Evolutionary conservation across 1,140 invertebrate genomes (phyloP).

Genomic region (Asobara japonica): DNA sequence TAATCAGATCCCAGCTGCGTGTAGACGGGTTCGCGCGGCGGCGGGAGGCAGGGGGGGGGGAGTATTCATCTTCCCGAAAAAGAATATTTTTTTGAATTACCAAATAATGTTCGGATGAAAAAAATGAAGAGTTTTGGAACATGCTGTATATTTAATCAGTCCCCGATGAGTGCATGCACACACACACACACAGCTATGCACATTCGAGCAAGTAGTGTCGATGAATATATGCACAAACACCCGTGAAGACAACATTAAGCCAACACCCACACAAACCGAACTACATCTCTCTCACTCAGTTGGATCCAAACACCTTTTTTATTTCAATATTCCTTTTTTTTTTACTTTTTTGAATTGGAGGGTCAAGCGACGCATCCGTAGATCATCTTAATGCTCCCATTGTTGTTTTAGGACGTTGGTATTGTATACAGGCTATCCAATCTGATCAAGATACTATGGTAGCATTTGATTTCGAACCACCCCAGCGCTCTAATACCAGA

Average conservation of each 20-base stretch:
- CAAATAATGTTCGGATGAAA: constrained; percentile 60
- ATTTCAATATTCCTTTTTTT: not conserved
- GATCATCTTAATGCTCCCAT: constrained; percentile 67
- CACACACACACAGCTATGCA: constrained; percentile 18
- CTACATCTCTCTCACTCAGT: constrained; percentile 45
- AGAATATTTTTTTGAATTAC: no score
- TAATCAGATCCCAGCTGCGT: no score
- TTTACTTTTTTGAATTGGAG: constrained; percentile 58
- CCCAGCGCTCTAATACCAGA: no score
- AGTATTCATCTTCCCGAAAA: no score
- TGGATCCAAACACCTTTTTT: constrained; percentile 62
- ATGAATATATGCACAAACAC: constrained; percentile 30
- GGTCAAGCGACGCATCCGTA: constrained; percentile 62
- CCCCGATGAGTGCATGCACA: constrained; percentile 39
- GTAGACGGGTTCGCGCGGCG: no score
- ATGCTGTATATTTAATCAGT: constrained; percentile 14
- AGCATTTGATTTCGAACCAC: constrained; percentile 13
- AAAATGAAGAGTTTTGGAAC: constrained; percentile 12
- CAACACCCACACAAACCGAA: constrained; percentile 53
- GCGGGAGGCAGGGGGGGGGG: no score
- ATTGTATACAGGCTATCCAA: constrained; percentile 52
- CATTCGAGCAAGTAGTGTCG: constrained; percentile 9
- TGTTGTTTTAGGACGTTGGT: constrained; percentile 65
- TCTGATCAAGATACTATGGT: constrained; percentile 44
- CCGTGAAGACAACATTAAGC: constrained; percentile 52